These are phyloP conservation scores for Lordiphosa andalusiaca DNA, from an alignment of 2,888 invertebrate species.

Conservation along the genomic window DNA sequence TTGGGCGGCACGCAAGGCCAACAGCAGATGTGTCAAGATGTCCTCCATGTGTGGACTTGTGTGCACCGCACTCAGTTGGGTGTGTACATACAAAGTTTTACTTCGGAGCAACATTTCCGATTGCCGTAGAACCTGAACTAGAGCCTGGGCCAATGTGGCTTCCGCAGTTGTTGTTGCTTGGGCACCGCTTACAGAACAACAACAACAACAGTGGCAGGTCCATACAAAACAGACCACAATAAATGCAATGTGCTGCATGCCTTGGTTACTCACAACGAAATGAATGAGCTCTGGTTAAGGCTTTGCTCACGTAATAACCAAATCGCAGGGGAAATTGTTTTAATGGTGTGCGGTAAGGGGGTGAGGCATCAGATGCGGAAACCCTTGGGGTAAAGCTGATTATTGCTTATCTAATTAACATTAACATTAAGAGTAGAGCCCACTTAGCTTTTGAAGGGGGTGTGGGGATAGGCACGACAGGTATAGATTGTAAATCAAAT, in stretches of 20 bases:
- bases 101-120: slow-evolving; percentile 43
- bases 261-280: neutral
- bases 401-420: too few relatives aligned
- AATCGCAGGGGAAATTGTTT: too few relatives aligned
- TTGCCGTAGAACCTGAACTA: slow-evolving; percentile 40
- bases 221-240: neutral
- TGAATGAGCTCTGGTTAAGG: too few relatives aligned
- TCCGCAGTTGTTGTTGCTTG: neutral
- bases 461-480: too few relatives aligned
- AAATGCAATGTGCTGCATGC: slow-evolving; percentile 21
- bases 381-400: too few relatives aligned
- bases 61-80: slow-evolving; percentile 20
- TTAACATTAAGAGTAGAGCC: too few relatives aligned
- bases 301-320: too few relatives aligned
- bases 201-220: neutral
- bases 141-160: slow-evolving; percentile 14
- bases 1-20: slow-evolving; percentile 6
- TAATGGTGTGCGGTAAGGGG: too few relatives aligned
- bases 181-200: neutral
- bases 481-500: too few relatives aligned
- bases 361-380: too few relatives aligned
- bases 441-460: too few relatives aligned
- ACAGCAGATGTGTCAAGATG: slow-evolving; percentile 27
- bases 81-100: slow-evolving; percentile 43
- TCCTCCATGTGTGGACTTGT: slow-evolving; percentile 22